Conservation (phyloP, 2,113 vertebrate genomes). For the Larimichthys polyactis region DNA sequence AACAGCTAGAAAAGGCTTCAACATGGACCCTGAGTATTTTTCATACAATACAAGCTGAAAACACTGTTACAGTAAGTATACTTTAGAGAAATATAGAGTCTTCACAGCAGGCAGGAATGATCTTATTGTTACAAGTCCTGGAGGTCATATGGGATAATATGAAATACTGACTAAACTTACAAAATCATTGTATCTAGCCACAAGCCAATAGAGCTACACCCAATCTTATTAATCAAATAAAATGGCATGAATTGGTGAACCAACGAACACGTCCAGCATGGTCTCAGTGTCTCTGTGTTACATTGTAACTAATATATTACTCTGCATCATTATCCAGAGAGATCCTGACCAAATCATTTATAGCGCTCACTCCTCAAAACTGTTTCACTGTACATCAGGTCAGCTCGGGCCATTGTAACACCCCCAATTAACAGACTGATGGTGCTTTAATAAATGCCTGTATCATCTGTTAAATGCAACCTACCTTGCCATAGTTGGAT, state of each 20-base stretch:
- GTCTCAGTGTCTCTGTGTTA: not conserved
- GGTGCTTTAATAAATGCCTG: conserved; percentile 3
- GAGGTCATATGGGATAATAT: not conserved
- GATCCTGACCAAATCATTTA: conserved; percentile 25
- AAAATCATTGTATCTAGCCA: not conserved
- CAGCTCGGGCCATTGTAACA: not conserved
- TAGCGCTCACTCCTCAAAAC: not conserved
- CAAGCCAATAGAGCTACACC: not conserved
- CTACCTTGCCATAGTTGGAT: not conserved
- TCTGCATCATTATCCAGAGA: conserved; percentile 37
- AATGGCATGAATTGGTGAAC: not conserved
- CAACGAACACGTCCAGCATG: not conserved
- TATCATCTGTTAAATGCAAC: not conserved
- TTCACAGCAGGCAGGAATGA: not conserved
- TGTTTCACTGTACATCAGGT: not conserved
- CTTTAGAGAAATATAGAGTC: not conserved
- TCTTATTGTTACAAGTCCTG: not conserved
- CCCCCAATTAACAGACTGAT: conserved; percentile 11
- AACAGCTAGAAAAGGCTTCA: too few relatives aligned
- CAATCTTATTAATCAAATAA: conserved; percentile 1
- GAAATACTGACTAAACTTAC: not conserved
- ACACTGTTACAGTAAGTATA: too few relatives aligned
- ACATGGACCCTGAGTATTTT: too few relatives aligned
- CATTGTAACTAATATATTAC: conserved; percentile 8
- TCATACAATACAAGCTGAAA: too few relatives aligned